phyloP scores from a whole-genome alignment of 2,797 vertebrate genomes.

The Lagocephalus sceleratus region DNA sequence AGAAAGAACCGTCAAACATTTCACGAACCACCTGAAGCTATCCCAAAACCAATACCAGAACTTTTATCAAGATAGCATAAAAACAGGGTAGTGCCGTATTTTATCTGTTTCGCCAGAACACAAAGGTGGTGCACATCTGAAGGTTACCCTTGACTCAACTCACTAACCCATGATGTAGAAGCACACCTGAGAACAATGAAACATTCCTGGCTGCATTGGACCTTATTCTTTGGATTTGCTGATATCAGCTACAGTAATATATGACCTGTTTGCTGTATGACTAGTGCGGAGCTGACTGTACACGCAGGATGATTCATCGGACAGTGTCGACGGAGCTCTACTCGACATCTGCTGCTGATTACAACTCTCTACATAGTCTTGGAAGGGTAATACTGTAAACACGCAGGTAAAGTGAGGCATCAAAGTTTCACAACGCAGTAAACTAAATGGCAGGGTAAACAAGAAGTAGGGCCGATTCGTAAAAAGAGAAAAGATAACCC shows the following conservation, averaged over 20 bases:
- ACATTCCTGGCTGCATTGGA: conserved; percentile 42
- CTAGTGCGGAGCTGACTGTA: conserved; percentile 26
- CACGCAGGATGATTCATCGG: conserved; percentile 45
- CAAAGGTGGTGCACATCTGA: background rate
- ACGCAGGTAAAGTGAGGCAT: conserved; percentile 33
- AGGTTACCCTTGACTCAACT: conserved; percentile 26
- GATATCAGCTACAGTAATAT: conserved; percentile 69
- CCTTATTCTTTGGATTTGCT: conserved; percentile 61
- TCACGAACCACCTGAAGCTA: too few species aligned
- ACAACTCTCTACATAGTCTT: conserved; percentile 10
- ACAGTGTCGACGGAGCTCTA: conserved; percentile 42
- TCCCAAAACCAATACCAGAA: too few species aligned
- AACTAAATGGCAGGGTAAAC: conserved; percentile 40
- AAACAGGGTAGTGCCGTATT: background rate
- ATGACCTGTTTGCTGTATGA: conserved; percentile 40
- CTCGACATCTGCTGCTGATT: conserved; percentile 58
- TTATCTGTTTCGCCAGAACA: conserved; percentile 3
- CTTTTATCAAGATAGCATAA: too few species aligned
- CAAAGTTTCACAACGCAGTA: conserved; percentile 36
- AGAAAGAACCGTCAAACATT: too few species aligned
- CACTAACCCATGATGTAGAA: background rate
- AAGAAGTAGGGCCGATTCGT: conserved; percentile 26
- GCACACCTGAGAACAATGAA: conserved; percentile 53
- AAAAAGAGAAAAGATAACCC: conserved; percentile 35
- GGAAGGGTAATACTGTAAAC: conserved; percentile 15